Evolutionary conservation across 1,140 invertebrate species (phyloP), one percentile per base, ranked within the genome.

Genomic region (Sipha flava): DNA sequence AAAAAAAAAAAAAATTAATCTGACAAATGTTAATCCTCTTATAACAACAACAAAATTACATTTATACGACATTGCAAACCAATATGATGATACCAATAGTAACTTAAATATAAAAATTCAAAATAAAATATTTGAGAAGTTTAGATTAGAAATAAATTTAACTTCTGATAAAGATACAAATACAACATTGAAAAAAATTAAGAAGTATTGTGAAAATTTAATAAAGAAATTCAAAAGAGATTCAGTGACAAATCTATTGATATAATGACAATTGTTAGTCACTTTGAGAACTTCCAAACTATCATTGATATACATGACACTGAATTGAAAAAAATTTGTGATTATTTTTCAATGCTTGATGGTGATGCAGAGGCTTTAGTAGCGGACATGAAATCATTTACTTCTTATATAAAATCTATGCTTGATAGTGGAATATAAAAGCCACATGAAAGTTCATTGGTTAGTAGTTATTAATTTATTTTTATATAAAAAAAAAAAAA

Each of bases 1-100:
- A 66, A 64, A n/a, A n/a, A n/a, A n/a, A n/a, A n/a, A 43, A 66
- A 66, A 66, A 40, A 18, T 66, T 66, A 66, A 43, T 66, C 34
- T 45, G 64, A 2, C 37, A 16, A 68, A 68, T 45, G 37, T 68
- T 43, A 68, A 45, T 68, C 64, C 64, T 45, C 21, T 68, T 12
- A 68, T 45, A 68, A 45, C 64, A 43, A 45, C 64, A 68, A 68
- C 34, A 68, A 68, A 68, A 45, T 68, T 68, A 45, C 64, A 45
- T 68, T 43, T 68, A 68, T 23, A 68, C 26, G 37, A 68, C 9
- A 68, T 66, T 66, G 62, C 16, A 66, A 66, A 68, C 23, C 64
- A 68, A 23, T 68, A 40, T 68, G 64, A 26, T 26, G 40, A 68
- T 18, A 40, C 40, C 16, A 68, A 45, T 68, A 68, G 40, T 68